Evolutionary conservation across 2,797 vertebrate species (phyloP).

Genomic region (Amblyraja radiata): DNA sequence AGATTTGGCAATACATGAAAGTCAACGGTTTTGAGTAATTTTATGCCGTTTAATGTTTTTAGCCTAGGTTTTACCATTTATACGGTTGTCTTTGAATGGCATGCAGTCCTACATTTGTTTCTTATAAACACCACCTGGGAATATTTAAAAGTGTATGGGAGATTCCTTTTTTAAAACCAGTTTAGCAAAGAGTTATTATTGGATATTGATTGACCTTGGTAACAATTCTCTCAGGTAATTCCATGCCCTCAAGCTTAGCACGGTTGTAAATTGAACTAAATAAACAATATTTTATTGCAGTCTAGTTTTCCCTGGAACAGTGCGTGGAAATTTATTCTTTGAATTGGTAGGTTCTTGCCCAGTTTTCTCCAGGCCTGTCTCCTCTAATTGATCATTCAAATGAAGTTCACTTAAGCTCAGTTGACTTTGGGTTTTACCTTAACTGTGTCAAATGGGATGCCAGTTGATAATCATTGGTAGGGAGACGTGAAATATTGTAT

Average conservation of each 20-base stretch:
- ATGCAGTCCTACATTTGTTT: constrained; percentile 79
- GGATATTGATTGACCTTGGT: background rate
- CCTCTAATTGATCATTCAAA: background rate
- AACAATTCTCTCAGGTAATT: background rate
- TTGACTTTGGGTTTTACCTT: background rate
- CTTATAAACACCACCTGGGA: constrained; percentile 85
- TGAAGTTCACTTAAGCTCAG: background rate
- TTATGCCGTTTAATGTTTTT: constrained; percentile 33
- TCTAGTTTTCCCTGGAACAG: background rate
- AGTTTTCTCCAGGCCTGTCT: background rate
- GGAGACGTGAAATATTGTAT: background rate
- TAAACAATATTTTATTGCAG: background rate
- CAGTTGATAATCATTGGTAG: background rate
- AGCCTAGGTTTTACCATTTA: constrained; percentile 30
- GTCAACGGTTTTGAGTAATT: constrained; percentile 9
- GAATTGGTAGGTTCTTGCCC: background rate
- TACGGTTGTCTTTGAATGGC: constrained; percentile 42
- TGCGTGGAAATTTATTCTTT: background rate
- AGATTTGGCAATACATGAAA: constrained; percentile 24
- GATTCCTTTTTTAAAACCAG: constrained; percentile 49
- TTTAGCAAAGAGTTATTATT: background rate
- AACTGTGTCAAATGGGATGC: background rate
- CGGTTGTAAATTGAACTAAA: background rate
- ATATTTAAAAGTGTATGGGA: constrained; percentile 70
- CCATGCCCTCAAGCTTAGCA: background rate